Evolutionary conservation across 2,797 vertebrate species (phyloP).

Genomic region (Emydoidea blandingii): DNA sequence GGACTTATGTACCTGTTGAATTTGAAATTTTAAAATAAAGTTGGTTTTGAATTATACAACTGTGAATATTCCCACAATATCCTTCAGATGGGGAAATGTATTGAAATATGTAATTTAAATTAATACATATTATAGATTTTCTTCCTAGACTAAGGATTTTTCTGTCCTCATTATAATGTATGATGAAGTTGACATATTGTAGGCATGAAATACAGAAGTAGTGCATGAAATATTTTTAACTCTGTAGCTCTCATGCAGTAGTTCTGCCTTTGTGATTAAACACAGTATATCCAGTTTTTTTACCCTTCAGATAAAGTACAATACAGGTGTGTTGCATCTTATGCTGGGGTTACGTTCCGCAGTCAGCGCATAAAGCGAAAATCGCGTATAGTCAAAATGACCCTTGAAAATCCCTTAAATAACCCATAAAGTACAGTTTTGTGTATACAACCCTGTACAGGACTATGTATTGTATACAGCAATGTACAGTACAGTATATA

Average conservation of each 20-base stretch:
- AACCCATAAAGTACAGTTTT: too few species aligned
- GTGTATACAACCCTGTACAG: too few species aligned
- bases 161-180: not conserved
- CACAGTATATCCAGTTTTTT: not conserved
- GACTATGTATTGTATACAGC: too few species aligned
- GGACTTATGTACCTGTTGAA: not conserved
- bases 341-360: too few species aligned
- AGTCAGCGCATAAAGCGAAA: too few species aligned
- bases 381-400: too few species aligned
- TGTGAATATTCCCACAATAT: not conserved
- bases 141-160: not conserved
- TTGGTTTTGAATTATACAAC: not conserved
- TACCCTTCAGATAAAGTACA: not conserved
- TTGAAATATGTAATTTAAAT: conserved; percentile 3
- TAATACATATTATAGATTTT: not conserved
- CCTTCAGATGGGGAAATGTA: not conserved
- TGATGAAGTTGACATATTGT: not conserved
- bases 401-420: too few species aligned
- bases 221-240: not conserved
- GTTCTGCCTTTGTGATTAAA: not conserved
- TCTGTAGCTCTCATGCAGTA: not conserved
- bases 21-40: not conserved
- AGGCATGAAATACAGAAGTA: conserved; percentile 13
- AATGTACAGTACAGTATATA: too few species aligned
- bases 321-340: not conserved